Evolutionary conservation across 2,113 vertebrate genomes (phyloP), one percentile per base, ranked within the genome.

Genomic region (Empidonax alnorum): DNA sequence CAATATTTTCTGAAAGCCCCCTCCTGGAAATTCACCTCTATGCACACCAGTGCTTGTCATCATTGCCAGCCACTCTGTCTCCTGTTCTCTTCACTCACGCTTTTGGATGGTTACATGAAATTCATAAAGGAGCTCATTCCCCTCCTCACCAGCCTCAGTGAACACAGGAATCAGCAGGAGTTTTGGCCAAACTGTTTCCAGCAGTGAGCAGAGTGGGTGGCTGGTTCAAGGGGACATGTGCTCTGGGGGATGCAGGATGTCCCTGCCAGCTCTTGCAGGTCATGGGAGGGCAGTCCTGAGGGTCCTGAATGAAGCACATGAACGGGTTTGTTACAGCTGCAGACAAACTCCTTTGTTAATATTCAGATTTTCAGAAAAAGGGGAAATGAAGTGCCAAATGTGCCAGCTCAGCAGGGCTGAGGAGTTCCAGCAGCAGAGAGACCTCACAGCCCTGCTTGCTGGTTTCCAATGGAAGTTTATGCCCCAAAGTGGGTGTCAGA

Each of bases 141-240:
- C 21, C 56, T 61, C 61, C 55, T 81, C 71, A n/a, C 7, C 1
- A 3, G 19, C 33, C 37, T 5, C 68, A 62, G 14, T 27, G n/a
- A 74, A 16, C 9, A 23, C 1, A 7, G 82, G 35, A 39, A 76
- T 11, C 5, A 52, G 25, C 17, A 78, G 42, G 47, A 19, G 25
- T 61, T 77, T 49, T 69, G 50, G 46, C 14, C 50, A 84, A 83
- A 55, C 4, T 0, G 0, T 50, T 65, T 42, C 39, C 1, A 6
- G 23, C 15, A 5, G 2, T 0, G 3, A 76, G 49, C 39, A 35
- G 25, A 0, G 0, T 2, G 28, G 2, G 14, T 44, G 46, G 39
- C 35, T 5, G 8, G 15, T 56, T n/a, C 46, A 47, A 44, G 27
- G 7, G 33, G 25, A 11, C 7, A 5, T 5, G 1, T 7, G 6